Base-by-base conservation (phyloP, 2,888 invertebrate species). In the Euproctis similis region DNA sequence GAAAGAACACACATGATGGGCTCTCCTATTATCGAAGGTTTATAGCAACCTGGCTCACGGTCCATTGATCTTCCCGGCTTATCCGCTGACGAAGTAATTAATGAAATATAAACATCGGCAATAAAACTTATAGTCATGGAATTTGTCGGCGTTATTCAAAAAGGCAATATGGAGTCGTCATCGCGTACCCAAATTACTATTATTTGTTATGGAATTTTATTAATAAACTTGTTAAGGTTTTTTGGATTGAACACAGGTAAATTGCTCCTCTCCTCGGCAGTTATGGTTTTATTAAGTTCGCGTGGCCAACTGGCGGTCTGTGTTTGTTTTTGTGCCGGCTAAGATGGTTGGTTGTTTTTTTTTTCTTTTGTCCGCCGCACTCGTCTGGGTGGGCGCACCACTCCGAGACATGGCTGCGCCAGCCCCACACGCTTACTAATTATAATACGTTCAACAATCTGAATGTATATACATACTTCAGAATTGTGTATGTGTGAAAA, bases 201-300 rank as follows among this genome's bases (percentile, higher is more conserved):
- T 81, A 81, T 82, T 81, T 74, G 71, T 71, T 78, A 73, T 70
- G 64, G 71, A 78, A 81, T 84, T 63, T n/a, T n/a, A n/a, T n/a
- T 84, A 82, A 82, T 85, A 84, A 81, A 84, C 82, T 84, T 81
- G 84, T 84, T 82, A 81, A 69, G 70, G 73, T 74, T n/a, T n/a
- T n/a, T 77, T 76, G 67, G 76, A 68, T n/a, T n/a, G n/a, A 75
- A 69, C 68, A 68, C 60, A 77, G 72, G 78, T 76, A 74, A 78
- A 78, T 80, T 76, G 71, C 68, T n/a, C n/a, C n/a, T n/a, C n/a
- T n/a, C n/a, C n/a, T n/a, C 59, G 56, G 62, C 52, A 41, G 69
- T 73, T 76, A 74, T 81, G 66, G 71, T 81, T 78, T 80, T 82
- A 72, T 80, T 82, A 61, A 72, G 76, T 74, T 77, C 65, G 75